Evolutionary conservation across 23 tunicate species (phyloP).

Genomic region (Trididemnum clinides): DNA sequence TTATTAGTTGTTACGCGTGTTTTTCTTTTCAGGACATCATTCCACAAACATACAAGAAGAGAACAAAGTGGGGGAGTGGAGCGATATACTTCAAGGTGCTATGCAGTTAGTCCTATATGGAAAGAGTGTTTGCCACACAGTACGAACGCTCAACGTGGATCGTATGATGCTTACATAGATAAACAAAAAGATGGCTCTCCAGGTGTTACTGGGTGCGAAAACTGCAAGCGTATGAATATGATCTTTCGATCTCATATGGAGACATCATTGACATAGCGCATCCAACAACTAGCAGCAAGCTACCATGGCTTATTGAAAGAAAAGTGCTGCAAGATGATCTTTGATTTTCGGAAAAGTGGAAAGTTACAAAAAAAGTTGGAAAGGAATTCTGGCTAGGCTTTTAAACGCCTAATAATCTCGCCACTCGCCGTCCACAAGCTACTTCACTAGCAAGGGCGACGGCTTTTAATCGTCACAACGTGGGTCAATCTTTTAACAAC

Average conservation of each 20-base stretch:
- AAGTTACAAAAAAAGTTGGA: neutral
- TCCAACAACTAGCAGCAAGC: neutral
- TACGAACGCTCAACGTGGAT: neutral
- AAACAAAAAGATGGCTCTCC: neutral
- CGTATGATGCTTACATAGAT: neutral
- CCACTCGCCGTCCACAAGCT: neutral
- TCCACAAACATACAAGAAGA: neutral
- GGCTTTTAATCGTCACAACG: neutral
- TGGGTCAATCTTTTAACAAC: conserved; percentile 1
- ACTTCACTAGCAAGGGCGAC: neutral
- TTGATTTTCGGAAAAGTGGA: neutral
- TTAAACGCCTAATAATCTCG: neutral
- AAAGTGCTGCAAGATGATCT: neutral
- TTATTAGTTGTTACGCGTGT: neutral
- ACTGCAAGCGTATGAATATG: neutral
- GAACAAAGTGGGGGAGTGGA: neutral
- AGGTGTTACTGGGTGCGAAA: neutral
- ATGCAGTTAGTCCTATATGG: neutral
- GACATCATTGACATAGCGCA: neutral
- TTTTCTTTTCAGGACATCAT: neutral
- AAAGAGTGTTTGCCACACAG: neutral
- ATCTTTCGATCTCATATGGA: neutral
- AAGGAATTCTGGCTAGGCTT: neutral
- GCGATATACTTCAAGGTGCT: neutral
- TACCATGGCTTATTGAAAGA: conserved; percentile 1